phyloP scores from a whole-genome alignment of 2,888 invertebrate species.

The Morpho helenor region DNA sequence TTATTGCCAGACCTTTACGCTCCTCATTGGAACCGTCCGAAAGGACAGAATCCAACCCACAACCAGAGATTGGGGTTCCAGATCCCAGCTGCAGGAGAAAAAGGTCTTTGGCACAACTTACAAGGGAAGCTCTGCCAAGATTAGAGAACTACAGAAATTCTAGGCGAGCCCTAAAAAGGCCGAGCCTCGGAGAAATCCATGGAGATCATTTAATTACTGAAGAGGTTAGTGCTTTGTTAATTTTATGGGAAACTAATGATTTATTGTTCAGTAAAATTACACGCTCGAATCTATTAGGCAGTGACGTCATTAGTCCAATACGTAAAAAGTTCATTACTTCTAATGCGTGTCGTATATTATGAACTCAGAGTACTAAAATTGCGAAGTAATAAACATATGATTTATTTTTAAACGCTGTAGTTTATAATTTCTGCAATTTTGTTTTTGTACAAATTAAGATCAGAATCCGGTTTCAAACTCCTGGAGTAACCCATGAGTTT shows the following conservation, averaged over 20 bases:
- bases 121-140: constrained; percentile 88
- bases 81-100: constrained; percentile 74
- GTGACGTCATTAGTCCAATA: too few relatives aligned
- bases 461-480: too few relatives aligned
- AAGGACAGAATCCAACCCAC: constrained; percentile 41
- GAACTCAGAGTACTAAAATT: too few relatives aligned
- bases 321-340: too few relatives aligned
- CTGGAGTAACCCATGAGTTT: too few relatives aligned
- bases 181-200: constrained; percentile 91
- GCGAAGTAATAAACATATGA: too few relatives aligned
- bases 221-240: constrained; percentile 46
- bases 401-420: too few relatives aligned
- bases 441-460: too few relatives aligned
- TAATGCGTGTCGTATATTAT: too few relatives aligned
- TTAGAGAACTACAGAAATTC: constrained; percentile 91
- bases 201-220: constrained; percentile 77
- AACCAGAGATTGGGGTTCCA: constrained; percentile 66
- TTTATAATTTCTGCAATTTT: too few relatives aligned
- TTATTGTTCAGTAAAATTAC: not conserved
- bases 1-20: constrained; percentile 63
- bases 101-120: constrained; percentile 82
- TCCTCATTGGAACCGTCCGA: constrained; percentile 55
- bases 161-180: constrained; percentile 86
- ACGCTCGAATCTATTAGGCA: too few relatives aligned
- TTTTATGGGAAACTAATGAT: too few relatives aligned